phyloP scores from a whole-genome alignment of 2,113 vertebrate species.

The Chionis minor region DNA sequence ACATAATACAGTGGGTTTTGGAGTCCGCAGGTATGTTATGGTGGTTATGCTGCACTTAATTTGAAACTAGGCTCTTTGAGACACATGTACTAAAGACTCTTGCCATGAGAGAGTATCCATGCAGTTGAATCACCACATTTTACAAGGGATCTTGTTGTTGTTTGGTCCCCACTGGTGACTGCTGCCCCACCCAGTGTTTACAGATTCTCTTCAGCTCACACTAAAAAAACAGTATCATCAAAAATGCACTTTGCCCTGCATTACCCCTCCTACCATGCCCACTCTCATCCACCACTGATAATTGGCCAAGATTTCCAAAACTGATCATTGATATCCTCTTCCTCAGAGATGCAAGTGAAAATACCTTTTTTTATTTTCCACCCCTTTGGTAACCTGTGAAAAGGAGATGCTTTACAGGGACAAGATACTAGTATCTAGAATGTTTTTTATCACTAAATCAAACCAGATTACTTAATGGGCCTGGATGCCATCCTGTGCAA shows the following conservation, averaged over 20 bases:
- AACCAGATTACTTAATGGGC: neutral
- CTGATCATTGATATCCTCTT: neutral
- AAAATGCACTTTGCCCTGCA: neutral
- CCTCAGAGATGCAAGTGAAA: neutral
- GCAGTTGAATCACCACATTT: neutral
- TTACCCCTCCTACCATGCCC: neutral
- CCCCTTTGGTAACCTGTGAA: neutral
- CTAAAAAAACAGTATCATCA: accelerated
- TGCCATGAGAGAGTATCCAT: neutral
- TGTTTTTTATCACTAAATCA: neutral
- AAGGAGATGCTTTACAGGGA: neutral
- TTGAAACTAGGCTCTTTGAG: conserved; percentile 7
- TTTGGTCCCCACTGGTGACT: neutral
- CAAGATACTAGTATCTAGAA: neutral
- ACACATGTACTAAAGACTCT: neutral
- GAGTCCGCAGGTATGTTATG: neutral
- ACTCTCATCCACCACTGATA: neutral
- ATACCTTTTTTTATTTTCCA: neutral
- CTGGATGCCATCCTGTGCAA: too few species aligned
- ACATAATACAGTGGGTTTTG: neutral
- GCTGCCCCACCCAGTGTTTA: neutral
- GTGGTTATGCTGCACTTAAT: neutral
- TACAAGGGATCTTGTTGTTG: neutral
- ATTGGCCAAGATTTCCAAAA: neutral
- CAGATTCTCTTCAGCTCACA: neutral